Evolutionary conservation across 1,140 invertebrate genomes (phyloP), one percentile per base, ranked within the genome.

Genomic region (Sinonovacula constricta): DNA sequence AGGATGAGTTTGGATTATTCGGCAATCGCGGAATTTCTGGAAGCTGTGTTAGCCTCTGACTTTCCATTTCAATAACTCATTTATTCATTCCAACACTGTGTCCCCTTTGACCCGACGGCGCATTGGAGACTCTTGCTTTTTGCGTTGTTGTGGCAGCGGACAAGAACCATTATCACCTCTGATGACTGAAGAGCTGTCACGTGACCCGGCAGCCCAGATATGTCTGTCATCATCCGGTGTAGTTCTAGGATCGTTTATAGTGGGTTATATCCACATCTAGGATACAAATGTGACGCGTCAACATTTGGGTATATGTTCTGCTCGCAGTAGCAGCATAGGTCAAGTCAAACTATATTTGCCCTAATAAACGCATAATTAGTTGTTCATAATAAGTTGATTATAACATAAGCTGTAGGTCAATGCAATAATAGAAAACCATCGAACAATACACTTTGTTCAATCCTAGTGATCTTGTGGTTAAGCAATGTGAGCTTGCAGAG

Each of bases 41-140:
- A n/a, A 18, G 65, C 31, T 15, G 36, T 22, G 63, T 76, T 53
- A 69, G 45, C 75, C 65, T 60, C 31, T 70, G 75, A 51, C 75
- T 70, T 31, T 51, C 39, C n/a, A 66, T 78, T 78, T 78, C 75
- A 78, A 63, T 78, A 70, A 70, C 66, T 78, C 67, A 70, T 78
- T 59, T 62, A 69, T 69, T 60, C 65, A 39, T n/a, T 45, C 45
- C 12, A 56, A 18, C 22, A 7, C 7, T 10, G 18, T 45, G 39
- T 45, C 7, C 7, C 39, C 39, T 45, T 45, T 45, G 39, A 45
- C 7, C 57, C 22, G 3, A 15, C 28, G 3, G 7, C 24, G 67
- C 51, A 45, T 33, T 31, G 3, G 28, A 15, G 31, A 28, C 53
- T 51, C 24, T 31, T n/a, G 26, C 31, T 24, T 12, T n/a, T 31